A percentile compares a stretch with the other conserved stretches of the same genome.
Evolutionary conservation across 1,140 invertebrate species (phyloP).

Genomic region (Meteorus sp.): DNA sequence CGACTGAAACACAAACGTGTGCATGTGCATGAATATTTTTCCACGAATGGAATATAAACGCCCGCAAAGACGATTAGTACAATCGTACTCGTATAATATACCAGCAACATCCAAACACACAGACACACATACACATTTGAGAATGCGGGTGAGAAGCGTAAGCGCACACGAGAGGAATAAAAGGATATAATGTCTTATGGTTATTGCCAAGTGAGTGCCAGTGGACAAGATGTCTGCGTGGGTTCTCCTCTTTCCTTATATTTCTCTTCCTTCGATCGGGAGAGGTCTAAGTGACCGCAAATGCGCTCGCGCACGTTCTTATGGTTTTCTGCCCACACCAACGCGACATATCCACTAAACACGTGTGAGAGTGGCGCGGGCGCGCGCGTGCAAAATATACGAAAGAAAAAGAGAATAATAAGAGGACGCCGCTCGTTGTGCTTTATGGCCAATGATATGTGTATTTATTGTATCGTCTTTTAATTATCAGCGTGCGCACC

Average conservation of each 20-base stretch:
- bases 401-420: constrained; percentile 7
- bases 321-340: constrained; percentile 39
- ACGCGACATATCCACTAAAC: no score
- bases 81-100: no score
- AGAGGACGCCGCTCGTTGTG: constrained; percentile 32
- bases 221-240: constrained; percentile 52
- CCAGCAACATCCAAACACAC: no score
- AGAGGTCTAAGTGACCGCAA: constrained; percentile 45
- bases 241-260: constrained; percentile 37
- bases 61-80: constrained; percentile 12
- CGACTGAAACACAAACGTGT: no score
- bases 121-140: no score
- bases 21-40: no score
- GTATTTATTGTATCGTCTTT: constrained; percentile 60
- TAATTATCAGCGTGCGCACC: constrained; percentile 60
- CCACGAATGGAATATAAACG: not conserved
- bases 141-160: constrained; percentile 13
- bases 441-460: constrained; percentile 59
- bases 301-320: no score
- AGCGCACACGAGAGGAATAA: constrained; percentile 31
- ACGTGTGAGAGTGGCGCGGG: no score
- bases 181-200: constrained; percentile 45
- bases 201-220: constrained; percentile 44
- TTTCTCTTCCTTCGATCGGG: no score
- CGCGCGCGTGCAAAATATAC: no score